A percentile compares a stretch with the other conserved stretches of the same genome.
These are phyloP conservation scores for Tragelaphus scriptus DNA, from an alignment of 2,113 vertebrate species.

Conservation along the genomic window DNA sequence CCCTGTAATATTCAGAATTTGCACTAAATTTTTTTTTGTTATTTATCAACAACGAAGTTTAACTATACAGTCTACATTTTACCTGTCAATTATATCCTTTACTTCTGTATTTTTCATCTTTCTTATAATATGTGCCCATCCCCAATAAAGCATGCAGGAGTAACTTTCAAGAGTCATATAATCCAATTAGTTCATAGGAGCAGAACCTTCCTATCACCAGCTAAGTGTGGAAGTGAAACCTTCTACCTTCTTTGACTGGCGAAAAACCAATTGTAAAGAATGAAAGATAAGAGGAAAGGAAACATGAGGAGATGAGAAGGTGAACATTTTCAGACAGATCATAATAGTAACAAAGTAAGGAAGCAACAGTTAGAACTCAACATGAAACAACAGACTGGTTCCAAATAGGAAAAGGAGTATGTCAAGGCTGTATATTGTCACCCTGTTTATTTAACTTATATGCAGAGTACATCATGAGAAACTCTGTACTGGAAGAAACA, in stretches of 20 bases:
- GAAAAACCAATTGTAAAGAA: neutral
- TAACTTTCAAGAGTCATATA: neutral
- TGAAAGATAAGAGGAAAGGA: neutral
- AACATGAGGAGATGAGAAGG: neutral
- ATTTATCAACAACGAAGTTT: neutral
- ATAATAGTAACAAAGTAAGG: neutral
- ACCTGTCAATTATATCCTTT: neutral
- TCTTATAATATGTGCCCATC: neutral
- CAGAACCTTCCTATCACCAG: neutral
- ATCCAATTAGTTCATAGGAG: neutral
- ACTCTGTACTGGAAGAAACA: too few species aligned
- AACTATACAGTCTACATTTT: neutral
- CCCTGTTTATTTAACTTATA: too few species aligned
- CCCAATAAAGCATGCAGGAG: neutral
- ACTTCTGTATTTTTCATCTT: neutral
- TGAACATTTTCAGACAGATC: neutral
- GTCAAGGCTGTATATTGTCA: too few species aligned
- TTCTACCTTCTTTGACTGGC: neutral
- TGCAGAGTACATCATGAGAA: too few species aligned
- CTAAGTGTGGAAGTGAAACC: neutral
- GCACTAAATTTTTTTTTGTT: neutral
- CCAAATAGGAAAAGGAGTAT: too few species aligned
- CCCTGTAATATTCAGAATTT: neutral
- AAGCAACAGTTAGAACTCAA: too few species aligned
- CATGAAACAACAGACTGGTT: too few species aligned